Evolutionary conservation across 2,888 invertebrate species (phyloP).

Genomic region (Plagodis pulveraria): DNA sequence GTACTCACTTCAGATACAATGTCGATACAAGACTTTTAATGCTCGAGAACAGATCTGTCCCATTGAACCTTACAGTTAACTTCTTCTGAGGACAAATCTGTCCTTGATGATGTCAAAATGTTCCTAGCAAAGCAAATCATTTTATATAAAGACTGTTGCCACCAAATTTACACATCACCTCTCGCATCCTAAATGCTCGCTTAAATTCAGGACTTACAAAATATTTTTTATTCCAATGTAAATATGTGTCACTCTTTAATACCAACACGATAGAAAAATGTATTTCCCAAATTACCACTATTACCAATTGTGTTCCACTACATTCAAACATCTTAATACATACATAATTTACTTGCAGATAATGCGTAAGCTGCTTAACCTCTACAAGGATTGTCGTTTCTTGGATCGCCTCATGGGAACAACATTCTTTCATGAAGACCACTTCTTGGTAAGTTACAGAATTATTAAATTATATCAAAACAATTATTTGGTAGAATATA

Average conservation of each 20-base stretch:
- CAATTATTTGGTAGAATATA: background rate
- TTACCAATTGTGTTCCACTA: too few relatives aligned
- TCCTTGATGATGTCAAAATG: too few relatives aligned
- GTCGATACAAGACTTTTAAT: too few relatives aligned
- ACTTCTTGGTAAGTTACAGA: slow-evolving; percentile 87
- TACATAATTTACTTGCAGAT: slow-evolving; percentile 75
- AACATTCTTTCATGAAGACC: slow-evolving; percentile 92
- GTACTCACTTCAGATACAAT: too few relatives aligned
- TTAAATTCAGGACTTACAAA: background rate
- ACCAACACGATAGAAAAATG: too few relatives aligned
- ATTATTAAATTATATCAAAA: background rate
- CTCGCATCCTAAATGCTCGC: background rate
- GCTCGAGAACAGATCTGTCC: too few relatives aligned
- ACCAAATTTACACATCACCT: too few relatives aligned
- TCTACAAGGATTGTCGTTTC: slow-evolving; percentile 94
- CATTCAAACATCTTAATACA: background rate
- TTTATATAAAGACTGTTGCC: background rate
- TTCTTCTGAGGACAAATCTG: too few relatives aligned
- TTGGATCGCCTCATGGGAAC: slow-evolving; percentile 94
- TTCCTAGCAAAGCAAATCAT: too few relatives aligned
- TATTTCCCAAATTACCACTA: too few relatives aligned
- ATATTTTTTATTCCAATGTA: background rate
- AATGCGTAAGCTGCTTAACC: slow-evolving; percentile 91
- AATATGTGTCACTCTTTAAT: too few relatives aligned
- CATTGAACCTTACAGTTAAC: too few relatives aligned